A percentile compares a stretch with the other conserved stretches of the same genome.
Conservation (phyloP, 2,888 invertebrate genomes). For the Eulithis testata region DNA sequence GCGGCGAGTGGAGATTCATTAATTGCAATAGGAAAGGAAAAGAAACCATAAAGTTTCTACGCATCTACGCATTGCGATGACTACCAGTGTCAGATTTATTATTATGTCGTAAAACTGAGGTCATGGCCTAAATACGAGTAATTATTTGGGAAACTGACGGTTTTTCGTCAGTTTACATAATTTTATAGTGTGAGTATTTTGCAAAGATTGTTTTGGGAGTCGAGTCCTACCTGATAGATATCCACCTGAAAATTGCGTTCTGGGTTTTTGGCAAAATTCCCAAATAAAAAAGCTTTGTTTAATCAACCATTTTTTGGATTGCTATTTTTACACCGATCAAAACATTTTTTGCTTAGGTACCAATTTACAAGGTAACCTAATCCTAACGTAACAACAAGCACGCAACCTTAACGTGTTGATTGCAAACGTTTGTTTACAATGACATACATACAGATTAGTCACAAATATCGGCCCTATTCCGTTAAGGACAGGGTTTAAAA, state of each 20-base stretch:
- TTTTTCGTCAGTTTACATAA: not conserved
- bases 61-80: not conserved
- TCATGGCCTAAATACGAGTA: conserved; percentile 2
- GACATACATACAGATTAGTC: conserved; percentile 34
- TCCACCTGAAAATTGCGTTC: not conserved
- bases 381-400: not conserved
- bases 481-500: conserved; percentile 22
- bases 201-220: not conserved
- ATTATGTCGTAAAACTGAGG: not conserved
- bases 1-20: too few relatives aligned
- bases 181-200: not conserved
- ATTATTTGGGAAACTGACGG: not conserved
- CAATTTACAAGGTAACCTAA: not conserved
- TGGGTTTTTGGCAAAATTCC: not conserved
- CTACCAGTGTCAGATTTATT: not conserved
- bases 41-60: not conserved
- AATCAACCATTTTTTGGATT: not conserved
- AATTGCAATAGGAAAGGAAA: not conserved
- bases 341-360: not conserved
- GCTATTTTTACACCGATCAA: not conserved
- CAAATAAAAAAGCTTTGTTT: too few relatives aligned
- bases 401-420: conserved; percentile 30
- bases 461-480: conserved; percentile 26
- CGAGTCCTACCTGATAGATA: too few relatives aligned
- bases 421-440: conserved; percentile 34